Evolutionary conservation across 2,888 invertebrate species (phyloP), one percentile per base, ranked within the genome.

Genomic region (Microctonus hyperodae): DNA sequence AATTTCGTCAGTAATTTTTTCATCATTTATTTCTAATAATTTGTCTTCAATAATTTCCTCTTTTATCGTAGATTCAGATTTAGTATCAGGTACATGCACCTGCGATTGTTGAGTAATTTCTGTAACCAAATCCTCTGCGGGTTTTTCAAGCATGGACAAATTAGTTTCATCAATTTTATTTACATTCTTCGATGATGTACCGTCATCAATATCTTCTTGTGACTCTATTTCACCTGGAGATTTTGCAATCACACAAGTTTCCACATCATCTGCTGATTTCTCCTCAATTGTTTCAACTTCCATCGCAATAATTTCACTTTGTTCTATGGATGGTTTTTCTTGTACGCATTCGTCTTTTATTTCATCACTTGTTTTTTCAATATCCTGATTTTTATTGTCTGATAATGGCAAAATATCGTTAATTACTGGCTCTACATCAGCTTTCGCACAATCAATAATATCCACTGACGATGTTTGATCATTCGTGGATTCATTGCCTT

Each of bases 81-180:
- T 65, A 67, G 20, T 28, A 10, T 53, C 37, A 55, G 35, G 23
- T 11, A 40, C 44, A 13, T 56, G 16, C 16, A 16, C 6, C 6
- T 4, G 16, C 16, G n/a, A 25, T 11, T 51, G 22, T 25, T n/a
- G n/a, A n/a, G 35, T 53, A 58, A 25, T 44, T 22, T 65, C 62
- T 28, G 37, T 31, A 7, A 44, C 9, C 25, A 22, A 25, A 11
- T 50, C 55, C 31, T 66, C 62, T n/a, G n/a, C 25, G 6, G 37
- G 40, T 58, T 70, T 55, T 40, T 64, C 57, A 37, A 55, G 4
- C 2, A n/a, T n/a, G n/a, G 25, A 7, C 5, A n/a, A 13, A 62
- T 69, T 62, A 13, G 57, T 55, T 20, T 72, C 62, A 56, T 64
- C 58, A 44, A 11, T 35, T 59, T 60, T 60, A 37, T 37, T 23